phyloP scores from a whole-genome alignment of 2,888 invertebrate genomes.

The Nesidiocoris tenuis region DNA sequence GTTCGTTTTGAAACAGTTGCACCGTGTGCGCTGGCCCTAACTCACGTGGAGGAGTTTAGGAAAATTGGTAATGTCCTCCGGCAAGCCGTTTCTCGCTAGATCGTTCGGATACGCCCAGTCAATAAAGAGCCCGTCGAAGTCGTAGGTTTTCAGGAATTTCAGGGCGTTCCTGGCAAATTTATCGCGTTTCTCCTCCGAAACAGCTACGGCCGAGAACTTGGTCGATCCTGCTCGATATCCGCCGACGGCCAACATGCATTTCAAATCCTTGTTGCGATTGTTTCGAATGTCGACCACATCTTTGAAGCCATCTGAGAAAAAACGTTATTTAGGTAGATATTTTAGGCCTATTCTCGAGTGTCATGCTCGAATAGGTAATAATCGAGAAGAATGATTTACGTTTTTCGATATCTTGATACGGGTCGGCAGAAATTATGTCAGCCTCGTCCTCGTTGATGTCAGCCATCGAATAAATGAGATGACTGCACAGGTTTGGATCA shows the following conservation, averaged over 20 bases:
- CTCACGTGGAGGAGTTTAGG: too few relatives aligned
- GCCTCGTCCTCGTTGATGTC: conserved; percentile 71
- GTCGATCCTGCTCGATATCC: conserved; percentile 67
- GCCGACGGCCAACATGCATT: conserved; percentile 78
- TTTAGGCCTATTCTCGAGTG: too few relatives aligned
- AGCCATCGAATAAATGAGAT: conserved; percentile 89
- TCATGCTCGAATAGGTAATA: too few relatives aligned
- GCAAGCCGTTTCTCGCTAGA: conserved; percentile 74
- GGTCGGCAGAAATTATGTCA: conserved; percentile 28
- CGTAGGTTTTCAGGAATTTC: conserved; percentile 72
- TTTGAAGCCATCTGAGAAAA: conserved; percentile 66
- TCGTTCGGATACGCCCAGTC: conserved; percentile 93
- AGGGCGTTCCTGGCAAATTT: conserved; percentile 34
- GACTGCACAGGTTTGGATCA: conserved; percentile 91
- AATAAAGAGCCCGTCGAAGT: conserved; percentile 82
- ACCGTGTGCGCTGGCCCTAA: too few relatives aligned
- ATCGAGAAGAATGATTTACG: too few relatives aligned
- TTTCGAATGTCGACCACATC: conserved; percentile 72
- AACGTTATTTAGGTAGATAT: too few relatives aligned
- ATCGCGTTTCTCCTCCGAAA: conserved; percentile 7
- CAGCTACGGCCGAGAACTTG: conserved; percentile 42
- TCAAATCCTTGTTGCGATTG: conserved; percentile 68
- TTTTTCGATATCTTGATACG: conserved; percentile 39
- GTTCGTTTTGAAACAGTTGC: too few relatives aligned
- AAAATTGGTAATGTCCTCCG: conserved; percentile 79